Percentiles rank a stretch among this genome's conserved stretches.
Evolutionary conservation across 2,113 vertebrate genomes (phyloP).

Genomic region (Xenopus laevis): DNA sequence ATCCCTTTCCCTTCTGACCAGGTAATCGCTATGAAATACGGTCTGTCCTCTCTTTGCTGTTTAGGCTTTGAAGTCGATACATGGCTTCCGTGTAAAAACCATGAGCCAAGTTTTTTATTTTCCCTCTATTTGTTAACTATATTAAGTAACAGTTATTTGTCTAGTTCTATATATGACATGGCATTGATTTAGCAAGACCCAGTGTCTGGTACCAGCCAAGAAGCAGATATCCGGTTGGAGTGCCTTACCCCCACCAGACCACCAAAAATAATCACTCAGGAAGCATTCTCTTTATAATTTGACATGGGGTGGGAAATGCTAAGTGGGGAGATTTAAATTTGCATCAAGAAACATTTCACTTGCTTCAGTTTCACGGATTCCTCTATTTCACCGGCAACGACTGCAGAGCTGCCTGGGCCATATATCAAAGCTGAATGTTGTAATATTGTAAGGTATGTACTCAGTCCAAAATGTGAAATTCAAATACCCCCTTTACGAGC

Average conservation of each 20-base stretch:
- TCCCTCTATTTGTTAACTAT: not conserved
- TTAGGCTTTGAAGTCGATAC: not conserved
- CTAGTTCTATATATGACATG: not conserved
- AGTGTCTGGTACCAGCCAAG: not conserved
- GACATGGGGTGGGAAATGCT: too few relatives aligned
- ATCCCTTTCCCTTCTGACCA: not conserved
- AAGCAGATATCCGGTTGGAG: not conserved
- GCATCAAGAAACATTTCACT: too few relatives aligned
- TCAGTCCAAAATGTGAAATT: too few relatives aligned
- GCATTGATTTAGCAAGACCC: not conserved
- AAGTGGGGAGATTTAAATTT: too few relatives aligned
- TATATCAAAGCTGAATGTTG: too few relatives aligned
- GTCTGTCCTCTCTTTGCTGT: slow-evolving; percentile 1
- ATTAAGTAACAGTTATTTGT: slow-evolving; percentile 21
- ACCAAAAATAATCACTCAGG: not conserved
- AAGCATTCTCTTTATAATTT: not conserved
- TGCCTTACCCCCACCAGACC: not conserved
- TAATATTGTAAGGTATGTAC: too few relatives aligned
- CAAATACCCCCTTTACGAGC: too few relatives aligned
- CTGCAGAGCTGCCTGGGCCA: too few relatives aligned
- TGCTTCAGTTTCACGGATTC: too few relatives aligned
- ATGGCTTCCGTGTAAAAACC: not conserved
- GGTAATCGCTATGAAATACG: slow-evolving; percentile 1
- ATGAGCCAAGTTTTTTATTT: slow-evolving; percentile 10
- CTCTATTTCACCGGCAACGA: too few relatives aligned